Percentiles rank a stretch among this genome's conserved stretches.
Evolutionary conservation across 2,888 invertebrate genomes (phyloP).

Genomic region (Siphonodentalium dalli): DNA sequence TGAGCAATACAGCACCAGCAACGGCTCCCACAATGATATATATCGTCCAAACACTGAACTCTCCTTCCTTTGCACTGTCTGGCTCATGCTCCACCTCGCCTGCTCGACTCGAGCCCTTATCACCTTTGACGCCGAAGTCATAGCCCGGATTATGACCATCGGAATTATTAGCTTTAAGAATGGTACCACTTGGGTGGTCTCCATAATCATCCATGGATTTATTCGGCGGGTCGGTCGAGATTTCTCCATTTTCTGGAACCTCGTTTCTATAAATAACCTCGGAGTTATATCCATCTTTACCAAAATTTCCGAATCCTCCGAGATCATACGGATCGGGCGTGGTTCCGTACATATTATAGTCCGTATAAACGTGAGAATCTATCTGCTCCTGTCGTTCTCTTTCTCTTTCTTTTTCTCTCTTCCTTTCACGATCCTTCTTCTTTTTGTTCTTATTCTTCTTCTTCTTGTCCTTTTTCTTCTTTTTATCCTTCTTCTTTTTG

Average conservation of each 20-base stretch:
- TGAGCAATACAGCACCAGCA: conserved; percentile 48
- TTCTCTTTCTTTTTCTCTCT: conserved; percentile 6
- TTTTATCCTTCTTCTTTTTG: conserved; percentile 24
- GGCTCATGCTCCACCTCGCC: neutral
- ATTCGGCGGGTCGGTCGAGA: too few relatives aligned
- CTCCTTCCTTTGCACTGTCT: conserved; percentile 16
- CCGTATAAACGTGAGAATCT: neutral
- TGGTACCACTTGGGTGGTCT: too few relatives aligned
- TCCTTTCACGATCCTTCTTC: conserved; percentile 13
- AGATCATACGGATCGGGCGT: neutral
- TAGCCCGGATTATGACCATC: too few relatives aligned
- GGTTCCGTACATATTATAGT: neutral
- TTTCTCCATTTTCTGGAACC: too few relatives aligned
- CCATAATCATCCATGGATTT: too few relatives aligned
- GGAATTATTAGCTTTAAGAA: too few relatives aligned
- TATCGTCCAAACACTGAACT: conserved; percentile 49
- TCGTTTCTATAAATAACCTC: too few relatives aligned
- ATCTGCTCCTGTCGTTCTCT: neutral
- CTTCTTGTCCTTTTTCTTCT: conserved; percentile 26
- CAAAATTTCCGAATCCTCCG: neutral
- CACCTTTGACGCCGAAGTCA: too few relatives aligned
- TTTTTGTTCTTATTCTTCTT: conserved; percentile 30
- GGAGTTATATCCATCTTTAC: too few relatives aligned
- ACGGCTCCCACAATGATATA: conserved; percentile 56
- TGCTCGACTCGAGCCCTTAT: too few relatives aligned